Conservation (phyloP, 2,113 vertebrate species). For the Junco hyemalis region DNA sequence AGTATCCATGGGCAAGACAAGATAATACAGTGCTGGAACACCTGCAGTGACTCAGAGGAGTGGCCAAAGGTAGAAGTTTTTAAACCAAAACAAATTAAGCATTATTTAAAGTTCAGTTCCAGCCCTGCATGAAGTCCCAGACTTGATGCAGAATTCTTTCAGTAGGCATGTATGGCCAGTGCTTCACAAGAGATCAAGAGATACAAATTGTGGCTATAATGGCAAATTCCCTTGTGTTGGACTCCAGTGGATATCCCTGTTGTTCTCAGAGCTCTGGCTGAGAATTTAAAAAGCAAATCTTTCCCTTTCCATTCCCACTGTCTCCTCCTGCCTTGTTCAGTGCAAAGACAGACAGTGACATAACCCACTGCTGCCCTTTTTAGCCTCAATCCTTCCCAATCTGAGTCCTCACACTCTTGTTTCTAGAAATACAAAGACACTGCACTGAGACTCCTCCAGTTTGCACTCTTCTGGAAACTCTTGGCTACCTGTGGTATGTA, state of each 20-base stretch:
- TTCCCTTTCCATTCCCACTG: not conserved
- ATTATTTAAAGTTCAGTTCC: not conserved
- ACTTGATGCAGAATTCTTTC: not conserved
- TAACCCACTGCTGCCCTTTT: not conserved
- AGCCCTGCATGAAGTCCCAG: not conserved
- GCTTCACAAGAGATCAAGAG: not conserved
- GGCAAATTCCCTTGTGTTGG: not conserved
- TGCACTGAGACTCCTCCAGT: not conserved
- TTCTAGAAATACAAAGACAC: not conserved
- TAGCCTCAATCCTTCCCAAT: not conserved
- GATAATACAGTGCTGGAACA: not conserved
- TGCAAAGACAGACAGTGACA: not conserved
- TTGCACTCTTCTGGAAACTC: not conserved
- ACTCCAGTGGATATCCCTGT: not conserved
- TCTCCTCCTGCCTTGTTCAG: not conserved
- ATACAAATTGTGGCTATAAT: not conserved
- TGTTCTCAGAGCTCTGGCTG: not conserved
- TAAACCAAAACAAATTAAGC: not conserved
- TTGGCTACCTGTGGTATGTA: rapidly evolving
- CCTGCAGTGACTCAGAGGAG: not conserved
- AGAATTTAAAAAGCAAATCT: not conserved
- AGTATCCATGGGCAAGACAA: not conserved
- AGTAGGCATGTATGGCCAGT: not conserved
- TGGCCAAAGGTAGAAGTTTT: not conserved
- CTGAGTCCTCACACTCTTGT: not conserved